A percentile compares a stretch with the other conserved stretches of the same genome.
Conservation (phyloP, 2,797 vertebrate genomes). For the Champsocephalus esox region DNA sequence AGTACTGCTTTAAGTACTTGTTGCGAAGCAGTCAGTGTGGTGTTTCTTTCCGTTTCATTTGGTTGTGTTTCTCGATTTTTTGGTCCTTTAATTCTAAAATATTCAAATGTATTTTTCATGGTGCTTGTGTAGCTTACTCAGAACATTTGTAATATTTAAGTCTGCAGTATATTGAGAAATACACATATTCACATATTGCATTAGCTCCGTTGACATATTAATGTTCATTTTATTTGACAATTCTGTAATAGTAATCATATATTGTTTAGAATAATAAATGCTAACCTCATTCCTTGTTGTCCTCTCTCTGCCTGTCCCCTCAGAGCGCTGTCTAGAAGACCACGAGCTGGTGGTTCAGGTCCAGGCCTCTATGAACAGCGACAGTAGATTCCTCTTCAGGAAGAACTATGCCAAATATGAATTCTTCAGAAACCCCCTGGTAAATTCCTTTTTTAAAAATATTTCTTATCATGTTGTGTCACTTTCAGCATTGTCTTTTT, state of each 20-base stretch:
- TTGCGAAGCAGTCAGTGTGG: no score
- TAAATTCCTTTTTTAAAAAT: constrained; percentile 63
- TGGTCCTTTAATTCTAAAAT: background rate
- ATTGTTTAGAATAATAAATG: background rate
- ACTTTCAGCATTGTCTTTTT: constrained; percentile 7
- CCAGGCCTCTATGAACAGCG: constrained; percentile 92
- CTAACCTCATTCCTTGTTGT: background rate
- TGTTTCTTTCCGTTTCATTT: constrained; percentile 15
- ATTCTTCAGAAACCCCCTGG: constrained; percentile 97
- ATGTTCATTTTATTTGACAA: background rate
- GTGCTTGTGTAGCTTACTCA: background rate
- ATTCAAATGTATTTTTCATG: background rate
- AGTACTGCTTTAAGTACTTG: background rate
- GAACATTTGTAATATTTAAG: background rate
- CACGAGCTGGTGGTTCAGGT: constrained; percentile 95
- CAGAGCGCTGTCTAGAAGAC: constrained; percentile 96
- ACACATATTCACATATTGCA: background rate
- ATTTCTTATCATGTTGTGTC: constrained; percentile 12
- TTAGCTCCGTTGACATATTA: background rate
- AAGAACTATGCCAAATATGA: constrained; percentile 99
- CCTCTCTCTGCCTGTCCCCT: constrained; percentile 17
- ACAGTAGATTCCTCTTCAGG: constrained; percentile 96
- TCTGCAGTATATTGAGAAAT: background rate
- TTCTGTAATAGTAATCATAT: background rate
- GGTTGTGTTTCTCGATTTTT: background rate